Conservation (phyloP, 1,140 invertebrate species). For the Lanistes nyassanus region DNA sequence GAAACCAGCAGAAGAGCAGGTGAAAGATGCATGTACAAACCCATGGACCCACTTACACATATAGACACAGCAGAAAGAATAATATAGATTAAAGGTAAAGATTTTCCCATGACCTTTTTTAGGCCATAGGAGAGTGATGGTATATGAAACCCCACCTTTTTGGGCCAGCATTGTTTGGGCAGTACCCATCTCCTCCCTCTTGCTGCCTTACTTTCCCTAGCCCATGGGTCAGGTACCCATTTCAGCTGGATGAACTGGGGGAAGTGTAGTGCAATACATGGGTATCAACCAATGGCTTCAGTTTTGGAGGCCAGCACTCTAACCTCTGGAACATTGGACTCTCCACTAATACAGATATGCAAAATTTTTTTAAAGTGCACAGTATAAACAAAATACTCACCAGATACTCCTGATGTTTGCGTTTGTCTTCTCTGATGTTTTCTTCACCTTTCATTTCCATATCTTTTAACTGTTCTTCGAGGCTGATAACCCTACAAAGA, state of each 20-base stretch:
- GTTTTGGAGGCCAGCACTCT: background rate
- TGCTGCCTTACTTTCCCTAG: too few relatives aligned
- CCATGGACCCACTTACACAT: background rate
- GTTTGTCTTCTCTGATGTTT: conserved; percentile 84
- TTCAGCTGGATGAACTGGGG: too few relatives aligned
- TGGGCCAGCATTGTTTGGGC: too few relatives aligned
- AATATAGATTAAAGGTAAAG: background rate
- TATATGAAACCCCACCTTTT: too few relatives aligned
- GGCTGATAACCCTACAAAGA: conserved; percentile 79
- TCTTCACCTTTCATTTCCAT: conserved; percentile 88
- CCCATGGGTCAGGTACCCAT: too few relatives aligned
- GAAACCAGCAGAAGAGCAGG: background rate
- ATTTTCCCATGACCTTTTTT: too few relatives aligned
- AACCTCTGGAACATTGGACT: background rate
- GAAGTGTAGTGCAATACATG: too few relatives aligned
- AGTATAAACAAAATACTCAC: conserved; percentile 41
- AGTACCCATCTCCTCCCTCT: too few relatives aligned
- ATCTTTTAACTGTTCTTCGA: conserved; percentile 92
- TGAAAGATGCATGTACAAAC: background rate
- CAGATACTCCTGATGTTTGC: conserved; percentile 83
- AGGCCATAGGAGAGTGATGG: background rate
- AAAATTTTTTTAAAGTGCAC: too few relatives aligned
- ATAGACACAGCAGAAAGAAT: background rate
- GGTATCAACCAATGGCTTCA: too few relatives aligned
- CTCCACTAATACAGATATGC: too few relatives aligned